These are phyloP conservation scores for Lamprologus speciosus DNA, from an alignment of 2,113 vertebrate genomes.

Conservation along the genomic window DNA sequence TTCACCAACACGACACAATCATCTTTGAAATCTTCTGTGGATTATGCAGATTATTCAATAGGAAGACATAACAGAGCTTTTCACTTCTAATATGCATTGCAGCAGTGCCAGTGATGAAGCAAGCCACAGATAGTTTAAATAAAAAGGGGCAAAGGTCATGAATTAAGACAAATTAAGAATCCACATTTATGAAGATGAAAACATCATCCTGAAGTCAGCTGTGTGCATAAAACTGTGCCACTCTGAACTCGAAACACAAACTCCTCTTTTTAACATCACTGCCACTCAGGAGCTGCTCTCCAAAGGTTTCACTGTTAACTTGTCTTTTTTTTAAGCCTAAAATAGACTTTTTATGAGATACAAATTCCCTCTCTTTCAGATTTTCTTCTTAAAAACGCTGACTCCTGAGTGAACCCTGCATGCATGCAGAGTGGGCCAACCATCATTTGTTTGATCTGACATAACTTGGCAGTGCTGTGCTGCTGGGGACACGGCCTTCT, in stretches of 20 bases:
- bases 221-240: not conserved
- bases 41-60: not conserved
- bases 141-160: not conserved
- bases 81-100: not conserved
- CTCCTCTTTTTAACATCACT: not conserved
- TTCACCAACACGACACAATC: not conserved
- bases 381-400: not conserved
- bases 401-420: slow-evolving; percentile 14
- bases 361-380: not conserved
- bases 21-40: not conserved
- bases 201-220: not conserved
- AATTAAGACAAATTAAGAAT: not conserved
- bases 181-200: not conserved
- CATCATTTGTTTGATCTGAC: slow-evolving; percentile 1
- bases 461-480: slow-evolving; percentile 7
- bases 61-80: not conserved
- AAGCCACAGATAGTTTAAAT: not conserved
- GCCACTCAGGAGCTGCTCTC: not conserved
- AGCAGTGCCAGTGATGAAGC: not conserved
- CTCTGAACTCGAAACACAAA: not conserved
- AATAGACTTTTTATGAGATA: not conserved
- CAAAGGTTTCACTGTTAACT: not conserved
- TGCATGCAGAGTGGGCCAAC: not conserved
- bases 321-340: not conserved
- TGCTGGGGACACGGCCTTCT: not conserved